These are phyloP conservation scores for Motacilla tschutschensis DNA, from an alignment of 2,113 vertebrate genomes.

Conservation along the genomic window DNA sequence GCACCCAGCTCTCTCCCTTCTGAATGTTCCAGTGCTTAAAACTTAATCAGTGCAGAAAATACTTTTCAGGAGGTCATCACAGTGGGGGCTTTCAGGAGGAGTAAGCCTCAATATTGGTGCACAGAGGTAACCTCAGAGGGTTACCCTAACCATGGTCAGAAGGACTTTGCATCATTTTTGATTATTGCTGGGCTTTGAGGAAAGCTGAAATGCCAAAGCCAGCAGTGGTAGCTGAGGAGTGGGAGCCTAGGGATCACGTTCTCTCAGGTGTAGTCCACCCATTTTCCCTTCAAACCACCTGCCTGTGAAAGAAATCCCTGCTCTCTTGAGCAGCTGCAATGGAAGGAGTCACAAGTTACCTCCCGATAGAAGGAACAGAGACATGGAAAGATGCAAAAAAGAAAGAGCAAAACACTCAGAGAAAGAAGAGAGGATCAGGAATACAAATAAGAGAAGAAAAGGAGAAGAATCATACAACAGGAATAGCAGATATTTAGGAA, in stretches of 20 bases:
- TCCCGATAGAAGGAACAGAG: not conserved
- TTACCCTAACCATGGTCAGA: not conserved
- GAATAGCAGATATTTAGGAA: not conserved
- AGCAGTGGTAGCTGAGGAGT: not conserved
- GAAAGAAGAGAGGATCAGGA: not conserved
- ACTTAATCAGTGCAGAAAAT: not conserved
- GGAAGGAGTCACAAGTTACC: not conserved
- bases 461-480: not conserved
- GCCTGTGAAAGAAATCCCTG: not conserved
- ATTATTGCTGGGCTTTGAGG: not conserved
- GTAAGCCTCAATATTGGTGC: not conserved
- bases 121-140: rapidly evolving
- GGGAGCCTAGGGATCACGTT: not conserved
- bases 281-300: not conserved
- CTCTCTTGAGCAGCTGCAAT: not conserved
- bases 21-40: not conserved
- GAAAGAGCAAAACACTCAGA: not conserved
- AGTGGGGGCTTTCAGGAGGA: not conserved
- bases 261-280: not conserved
- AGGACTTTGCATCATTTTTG: not conserved
- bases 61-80: not conserved
- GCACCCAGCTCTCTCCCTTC: not conserved
- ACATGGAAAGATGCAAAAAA: not conserved
- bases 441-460: not conserved
- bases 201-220: not conserved